phyloP scores from a whole-genome alignment of 2,797 vertebrate genomes.

The Myiotriccus ornatus region DNA sequence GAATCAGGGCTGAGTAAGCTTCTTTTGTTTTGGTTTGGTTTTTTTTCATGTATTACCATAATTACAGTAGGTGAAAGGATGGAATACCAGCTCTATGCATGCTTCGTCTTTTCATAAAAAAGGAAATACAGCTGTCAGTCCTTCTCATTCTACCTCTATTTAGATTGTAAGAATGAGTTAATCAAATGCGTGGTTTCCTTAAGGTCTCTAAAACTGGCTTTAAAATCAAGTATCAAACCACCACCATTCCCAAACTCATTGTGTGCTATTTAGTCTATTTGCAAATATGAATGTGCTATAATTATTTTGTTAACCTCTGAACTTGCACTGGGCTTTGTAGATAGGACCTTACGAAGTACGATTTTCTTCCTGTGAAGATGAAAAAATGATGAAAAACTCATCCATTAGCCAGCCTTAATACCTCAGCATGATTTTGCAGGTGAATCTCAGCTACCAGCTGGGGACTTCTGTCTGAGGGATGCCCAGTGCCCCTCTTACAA shows the following conservation, averaged over 20 bases:
- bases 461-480: not conserved
- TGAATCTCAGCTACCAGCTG: not conserved
- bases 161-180: not conserved
- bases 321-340: not conserved
- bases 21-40: not conserved
- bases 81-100: not conserved
- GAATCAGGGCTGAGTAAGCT: not conserved
- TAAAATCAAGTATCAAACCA: not conserved
- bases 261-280: not conserved
- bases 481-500: not conserved
- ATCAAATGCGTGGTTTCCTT: not conserved
- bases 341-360: not conserved
- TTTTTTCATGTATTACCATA: not conserved
- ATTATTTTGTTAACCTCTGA: not conserved
- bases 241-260: not conserved
- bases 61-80: not conserved
- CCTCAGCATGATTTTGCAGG: not conserved
- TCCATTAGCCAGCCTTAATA: not conserved
- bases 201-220: not conserved
- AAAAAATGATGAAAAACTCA: not conserved
- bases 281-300: not conserved
- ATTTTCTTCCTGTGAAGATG: not conserved
- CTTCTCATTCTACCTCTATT: not conserved
- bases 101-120: not conserved
- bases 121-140: not conserved